Evolutionary conservation across 2,113 vertebrate genomes (phyloP).

Genomic region (Anarhynchus alexandrinus): DNA sequence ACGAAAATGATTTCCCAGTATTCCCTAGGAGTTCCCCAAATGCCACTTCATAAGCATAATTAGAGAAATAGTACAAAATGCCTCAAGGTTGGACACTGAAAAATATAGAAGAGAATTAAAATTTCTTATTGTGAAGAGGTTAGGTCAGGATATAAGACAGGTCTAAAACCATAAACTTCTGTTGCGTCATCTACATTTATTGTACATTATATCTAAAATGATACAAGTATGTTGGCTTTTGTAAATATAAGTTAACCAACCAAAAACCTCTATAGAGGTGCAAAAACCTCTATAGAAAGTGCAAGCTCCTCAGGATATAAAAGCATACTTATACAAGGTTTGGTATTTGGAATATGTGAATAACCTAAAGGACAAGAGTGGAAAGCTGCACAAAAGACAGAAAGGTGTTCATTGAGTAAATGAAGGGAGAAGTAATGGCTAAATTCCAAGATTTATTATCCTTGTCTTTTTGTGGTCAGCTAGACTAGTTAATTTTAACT

Average conservation of each 20-base stretch:
- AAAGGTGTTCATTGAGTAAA: background rate
- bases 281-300: background rate
- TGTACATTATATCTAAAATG: background rate
- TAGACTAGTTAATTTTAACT: background rate
- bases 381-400: background rate
- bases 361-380: background rate
- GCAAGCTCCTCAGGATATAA: background rate
- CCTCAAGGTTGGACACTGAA: background rate
- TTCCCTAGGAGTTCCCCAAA: background rate
- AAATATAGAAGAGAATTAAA: background rate
- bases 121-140: background rate
- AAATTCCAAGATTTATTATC: background rate
- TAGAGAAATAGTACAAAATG: background rate
- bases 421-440: background rate
- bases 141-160: background rate
- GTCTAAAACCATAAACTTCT: background rate
- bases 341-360: background rate
- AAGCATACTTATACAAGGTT: background rate
- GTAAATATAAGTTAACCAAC: background rate
- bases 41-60: background rate
- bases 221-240: background rate
- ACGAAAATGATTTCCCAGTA: background rate
- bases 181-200: background rate
- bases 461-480: background rate
- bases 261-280: too few species aligned